Base-by-base conservation (phyloP, 2,888 invertebrate species). In the Rhagonycha lutea region DNA sequence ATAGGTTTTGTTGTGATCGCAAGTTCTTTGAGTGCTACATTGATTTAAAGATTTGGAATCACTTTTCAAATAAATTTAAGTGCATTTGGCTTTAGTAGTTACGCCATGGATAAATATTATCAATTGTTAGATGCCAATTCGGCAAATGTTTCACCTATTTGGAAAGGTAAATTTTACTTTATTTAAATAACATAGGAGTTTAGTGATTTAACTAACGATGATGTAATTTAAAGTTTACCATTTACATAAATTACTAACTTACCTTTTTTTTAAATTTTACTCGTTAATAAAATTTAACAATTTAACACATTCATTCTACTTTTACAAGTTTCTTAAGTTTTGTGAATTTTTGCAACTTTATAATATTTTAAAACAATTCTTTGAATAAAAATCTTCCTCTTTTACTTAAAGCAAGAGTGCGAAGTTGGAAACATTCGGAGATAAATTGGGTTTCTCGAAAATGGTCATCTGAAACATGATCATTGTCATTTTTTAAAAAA, bases 151-250 rank as follows among this genome's bases (percentile, higher is more conserved):
- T 82, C 77, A 70, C 74, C 72, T 71, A 67, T 79, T 24, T 85
- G 85, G 85, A 84, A 83, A 82, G 83, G 85, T 85, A 80, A 81
- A 79, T 14, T 62, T 47, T 0, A 47, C 47, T 47, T 47, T 47
- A 47, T 47, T 47, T 47, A 47, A n/a, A 10, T 47, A 47, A 47
- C n/a, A n/a, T 47, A 47, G n/a, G 47, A 47, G 47, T 12, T 47
- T 47, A n/a, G n/a, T n/a, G 47, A 47, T n/a, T 32, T 47, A n/a
- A 47, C 2, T 8, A n/a, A n/a, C 4, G n/a, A n/a, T 47, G 47
- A n/a, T 47, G 47, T 47, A 47, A 47, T 47, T 47, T 4, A n/a
- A 47, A 47, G 47, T 47, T 47, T n/a, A 47, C n/a, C 7, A 8
- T 47, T 32, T 47, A n/a, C 47, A 47, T 12, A 47, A 47, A n/a